Evolutionary conservation across 2,888 invertebrate species (phyloP), one percentile per base, ranked within the genome.

Genomic region (Charanyca ferruginea): DNA sequence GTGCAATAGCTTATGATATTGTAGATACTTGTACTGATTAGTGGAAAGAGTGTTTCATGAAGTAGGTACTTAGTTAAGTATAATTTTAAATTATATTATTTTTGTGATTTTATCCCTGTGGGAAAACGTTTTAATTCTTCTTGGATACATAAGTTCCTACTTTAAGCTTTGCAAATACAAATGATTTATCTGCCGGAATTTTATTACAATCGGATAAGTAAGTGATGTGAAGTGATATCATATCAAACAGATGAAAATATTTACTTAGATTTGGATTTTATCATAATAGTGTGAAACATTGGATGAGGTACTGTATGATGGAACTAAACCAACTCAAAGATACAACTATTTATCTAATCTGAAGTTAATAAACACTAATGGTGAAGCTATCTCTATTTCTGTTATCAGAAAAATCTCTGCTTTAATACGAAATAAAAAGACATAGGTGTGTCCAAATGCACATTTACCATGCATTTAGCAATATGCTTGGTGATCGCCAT

Each of bases 271-370:
- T 44, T 25, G 32, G 49, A 13, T 20, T 49, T 49, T 42, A 35
- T 18, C 65, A 13, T 13, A 35, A n/a, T n/a, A 35, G 25, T n/a
- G 13, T 41, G 38, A 18, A 22, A 6, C 20, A 7, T 32, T 32
- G 11, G 32, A 32, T 11, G 32, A 32, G 11, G 32, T 9, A 32
- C 11, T 32, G 11, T 23, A 63, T 48, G 22, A 63, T 48, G 22
- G 22, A 65, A 23, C 25, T 13, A 28, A 25, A 25, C 22, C 4
- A 23, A 49, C n/a, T 48, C 22, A 16, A 32, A n/a, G n/a, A n/a
- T n/a, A 41, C 3, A 22, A 20, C n/a, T n/a, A 55, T 28, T 22
- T 41, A 47, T 63, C 38, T 63, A 18, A 47, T 48, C 11, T 20
- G 3, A 25, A 49, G 11, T 23, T 23, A 13, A 3, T 8, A 28